Evolutionary conservation across 2,113 vertebrate species (phyloP).

Genomic region (Siniperca knerii): DNA sequence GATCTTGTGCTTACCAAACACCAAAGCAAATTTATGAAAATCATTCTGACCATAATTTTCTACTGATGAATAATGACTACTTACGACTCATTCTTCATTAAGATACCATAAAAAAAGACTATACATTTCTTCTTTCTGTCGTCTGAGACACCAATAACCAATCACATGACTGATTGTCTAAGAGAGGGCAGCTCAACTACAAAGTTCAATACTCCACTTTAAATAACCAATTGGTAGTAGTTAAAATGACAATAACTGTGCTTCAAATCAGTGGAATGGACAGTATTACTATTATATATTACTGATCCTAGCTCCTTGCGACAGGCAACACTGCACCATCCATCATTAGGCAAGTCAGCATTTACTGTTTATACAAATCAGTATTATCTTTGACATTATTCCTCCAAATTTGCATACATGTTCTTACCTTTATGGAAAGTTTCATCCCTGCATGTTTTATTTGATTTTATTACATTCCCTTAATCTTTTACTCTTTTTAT

Average conservation of each 20-base stretch:
- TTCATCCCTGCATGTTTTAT: conserved; percentile 3
- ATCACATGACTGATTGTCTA: neutral
- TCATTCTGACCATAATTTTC: neutral
- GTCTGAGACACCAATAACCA: neutral
- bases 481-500: neutral
- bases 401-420: neutral
- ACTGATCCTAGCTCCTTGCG: neutral
- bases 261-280: conserved; percentile 13
- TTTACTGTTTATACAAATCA: neutral
- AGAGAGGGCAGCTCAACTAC: neutral
- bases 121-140: neutral
- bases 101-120: neutral
- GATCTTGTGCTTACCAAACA: neutral
- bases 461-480: neutral
- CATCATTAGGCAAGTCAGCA: neutral
- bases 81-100: neutral
- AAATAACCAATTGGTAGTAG: conserved; percentile 1
- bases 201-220: conserved; percentile 12
- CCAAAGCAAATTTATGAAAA: neutral
- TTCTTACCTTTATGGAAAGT: neutral
- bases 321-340: neutral
- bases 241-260: conserved; percentile 20
- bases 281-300: neutral
- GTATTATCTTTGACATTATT: neutral
- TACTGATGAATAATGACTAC: neutral